A percentile compares a stretch with the other conserved stretches of the same genome.
Conservation (phyloP, 1,140 invertebrate genomes). For the Euwallacea fornicatus region DNA sequence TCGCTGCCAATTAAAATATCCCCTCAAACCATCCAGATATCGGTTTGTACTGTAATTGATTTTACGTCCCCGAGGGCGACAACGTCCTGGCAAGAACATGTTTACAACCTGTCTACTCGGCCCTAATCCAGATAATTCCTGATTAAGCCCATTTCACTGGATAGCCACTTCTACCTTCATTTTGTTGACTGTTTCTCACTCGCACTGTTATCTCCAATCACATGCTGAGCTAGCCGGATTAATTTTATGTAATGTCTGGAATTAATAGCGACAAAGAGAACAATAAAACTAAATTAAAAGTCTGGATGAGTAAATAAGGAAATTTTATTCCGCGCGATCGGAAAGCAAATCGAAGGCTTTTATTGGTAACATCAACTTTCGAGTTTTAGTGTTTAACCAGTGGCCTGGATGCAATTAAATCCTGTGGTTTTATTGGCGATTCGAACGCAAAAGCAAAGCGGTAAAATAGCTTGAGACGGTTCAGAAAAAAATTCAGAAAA, state of each 20-base stretch:
- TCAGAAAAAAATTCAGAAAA: too few relatives aligned
- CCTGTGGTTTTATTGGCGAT: not conserved
- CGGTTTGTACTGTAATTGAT: slow-evolving; percentile 5
- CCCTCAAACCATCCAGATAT: not conserved
- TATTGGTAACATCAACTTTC: not conserved
- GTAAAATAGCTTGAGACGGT: too few relatives aligned
- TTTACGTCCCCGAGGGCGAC: not conserved
- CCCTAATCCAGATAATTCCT: slow-evolving; percentile 21
- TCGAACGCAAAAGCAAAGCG: not conserved
- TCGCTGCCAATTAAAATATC: not conserved
- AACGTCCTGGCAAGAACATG: slow-evolving; percentile 2
- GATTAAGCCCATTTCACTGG: slow-evolving; percentile 24
- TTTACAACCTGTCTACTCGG: slow-evolving; percentile 4
- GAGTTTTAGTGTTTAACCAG: not conserved
- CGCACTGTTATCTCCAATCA: not conserved
- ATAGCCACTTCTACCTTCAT: slow-evolving; percentile 17
- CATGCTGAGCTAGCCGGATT: not conserved
- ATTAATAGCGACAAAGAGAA: too few relatives aligned
- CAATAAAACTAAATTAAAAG: too few relatives aligned
- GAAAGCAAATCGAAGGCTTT: not conserved
- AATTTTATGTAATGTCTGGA: too few relatives aligned
- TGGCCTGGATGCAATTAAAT: not conserved
- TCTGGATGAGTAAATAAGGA: too few relatives aligned
- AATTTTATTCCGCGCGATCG: too few relatives aligned
- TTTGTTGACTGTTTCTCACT: slow-evolving; percentile 2